These are phyloP conservation scores for Melipona bicolor DNA, from an alignment of 2,888 invertebrate species.

Conservation along the genomic window DNA sequence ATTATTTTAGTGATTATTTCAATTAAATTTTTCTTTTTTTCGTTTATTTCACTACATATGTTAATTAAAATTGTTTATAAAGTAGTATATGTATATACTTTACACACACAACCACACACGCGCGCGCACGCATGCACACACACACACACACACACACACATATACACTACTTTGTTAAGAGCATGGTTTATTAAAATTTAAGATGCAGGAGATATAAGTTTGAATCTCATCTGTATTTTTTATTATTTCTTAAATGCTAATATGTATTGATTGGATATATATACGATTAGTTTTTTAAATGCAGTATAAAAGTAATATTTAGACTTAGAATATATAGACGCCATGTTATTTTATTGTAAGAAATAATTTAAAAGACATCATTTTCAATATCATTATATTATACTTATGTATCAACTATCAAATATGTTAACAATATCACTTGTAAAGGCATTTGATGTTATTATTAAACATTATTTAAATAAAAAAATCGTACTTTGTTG, in stretches of 20 bases:
- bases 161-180: too few species aligned
- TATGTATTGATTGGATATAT: not conserved
- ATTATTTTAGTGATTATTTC: not conserved
- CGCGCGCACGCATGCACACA: not conserved
- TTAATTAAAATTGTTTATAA: slow-evolving; percentile 11
- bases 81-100: not conserved
- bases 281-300: not conserved
- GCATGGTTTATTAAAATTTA: slow-evolving; percentile 1
- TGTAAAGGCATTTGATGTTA: slow-evolving; percentile 27
- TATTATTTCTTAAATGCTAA: slow-evolving; percentile 7
- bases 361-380: slow-evolving; percentile 1
- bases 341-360: slow-evolving; percentile 1
- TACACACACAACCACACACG: too few species aligned
- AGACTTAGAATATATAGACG: slow-evolving; percentile 11
- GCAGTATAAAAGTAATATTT: slow-evolving; percentile 28
- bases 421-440: slow-evolving; percentile 30
- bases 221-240: too few species aligned
- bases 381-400: slow-evolving; percentile 16
- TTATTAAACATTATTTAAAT: slow-evolving; percentile 3
- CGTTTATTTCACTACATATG: not conserved
- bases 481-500: not conserved
- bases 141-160: not conserved
- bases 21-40: not conserved
- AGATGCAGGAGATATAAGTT: slow-evolving; percentile 1
- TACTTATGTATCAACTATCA: slow-evolving; percentile 23